Percentiles rank a stretch among this genome's conserved stretches.
Conservation (phyloP, 2,888 invertebrate species). For the Eupsilia transversa region DNA sequence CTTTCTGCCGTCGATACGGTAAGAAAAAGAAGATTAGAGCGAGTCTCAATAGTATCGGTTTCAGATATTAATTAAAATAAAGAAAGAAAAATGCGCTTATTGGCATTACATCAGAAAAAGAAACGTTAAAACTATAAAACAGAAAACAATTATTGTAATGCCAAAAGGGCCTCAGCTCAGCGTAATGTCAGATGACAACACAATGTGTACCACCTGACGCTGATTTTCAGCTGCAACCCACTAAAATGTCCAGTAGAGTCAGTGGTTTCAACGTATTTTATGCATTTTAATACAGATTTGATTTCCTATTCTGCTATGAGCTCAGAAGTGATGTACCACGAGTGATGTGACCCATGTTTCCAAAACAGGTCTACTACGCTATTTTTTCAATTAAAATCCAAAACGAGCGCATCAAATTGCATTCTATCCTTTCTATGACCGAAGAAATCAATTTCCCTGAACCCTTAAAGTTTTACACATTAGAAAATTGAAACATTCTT, state of each 20-base stretch:
- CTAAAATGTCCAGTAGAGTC: no score
- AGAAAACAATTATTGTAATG: no score
- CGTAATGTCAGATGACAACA: no score
- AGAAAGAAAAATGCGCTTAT: no score
- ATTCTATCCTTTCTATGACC: slow-evolving; percentile 32
- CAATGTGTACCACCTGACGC: no score
- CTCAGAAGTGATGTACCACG: not conserved
- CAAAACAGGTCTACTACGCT: not conserved
- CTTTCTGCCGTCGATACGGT: not conserved
- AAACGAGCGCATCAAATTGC: slow-evolving; percentile 46
- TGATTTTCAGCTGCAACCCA: no score
- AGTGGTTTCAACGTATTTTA: not conserved
- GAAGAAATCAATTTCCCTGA: slow-evolving; percentile 53
- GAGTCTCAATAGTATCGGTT: not conserved
- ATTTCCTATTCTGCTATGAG: not conserved
- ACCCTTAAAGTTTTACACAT: slow-evolving; percentile 34
- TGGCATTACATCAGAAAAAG: no score
- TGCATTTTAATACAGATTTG: not conserved
- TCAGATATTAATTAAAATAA: no score
- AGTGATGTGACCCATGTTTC: no score
- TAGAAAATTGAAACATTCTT: slow-evolving; percentile 61
- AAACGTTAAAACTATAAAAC: no score
- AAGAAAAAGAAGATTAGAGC: not conserved
- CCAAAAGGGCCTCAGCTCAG: no score
- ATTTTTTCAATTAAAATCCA: slow-evolving; percentile 30